Conservation (phyloP, 2,797 vertebrate species). For the Thaleichthys pacificus region DNA sequence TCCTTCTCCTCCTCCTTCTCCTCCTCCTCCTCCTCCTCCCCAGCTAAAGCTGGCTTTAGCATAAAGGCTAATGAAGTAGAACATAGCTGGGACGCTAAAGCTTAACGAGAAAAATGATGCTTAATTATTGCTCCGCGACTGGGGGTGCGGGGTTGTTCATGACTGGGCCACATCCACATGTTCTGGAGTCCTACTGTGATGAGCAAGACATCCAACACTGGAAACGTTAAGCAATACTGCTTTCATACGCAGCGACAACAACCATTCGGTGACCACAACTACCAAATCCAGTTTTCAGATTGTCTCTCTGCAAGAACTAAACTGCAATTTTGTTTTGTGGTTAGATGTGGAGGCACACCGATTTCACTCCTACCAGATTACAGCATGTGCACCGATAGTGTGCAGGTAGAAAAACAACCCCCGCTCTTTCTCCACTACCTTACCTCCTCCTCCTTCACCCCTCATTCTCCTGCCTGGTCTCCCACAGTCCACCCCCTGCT, state of each 20-base stretch:
- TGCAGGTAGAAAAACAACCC: not conserved
- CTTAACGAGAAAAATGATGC: conserved; percentile 71
- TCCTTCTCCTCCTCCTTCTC: conserved; percentile 18
- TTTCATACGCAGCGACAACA: not conserved
- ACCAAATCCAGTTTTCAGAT: no score
- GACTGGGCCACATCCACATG: not conserved
- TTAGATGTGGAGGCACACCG: no score
- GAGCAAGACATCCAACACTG: not conserved
- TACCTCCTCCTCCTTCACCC: conserved; percentile 4
- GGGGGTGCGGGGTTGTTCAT: conserved; percentile 30
- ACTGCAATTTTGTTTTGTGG: no score
- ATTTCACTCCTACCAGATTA: not conserved
- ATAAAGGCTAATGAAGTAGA: conserved; percentile 82
- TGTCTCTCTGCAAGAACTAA: no score
- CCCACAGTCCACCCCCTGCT: conserved; percentile 8
- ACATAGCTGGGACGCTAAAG: conserved; percentile 75
- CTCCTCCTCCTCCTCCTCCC: not conserved
- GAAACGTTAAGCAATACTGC: not conserved
- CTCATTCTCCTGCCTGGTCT: conserved; percentile 20
- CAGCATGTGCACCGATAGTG: not conserved
- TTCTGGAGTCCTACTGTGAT: not conserved
- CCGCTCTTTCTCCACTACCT: not conserved
- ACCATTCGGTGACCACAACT: not conserved
- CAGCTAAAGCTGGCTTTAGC: conserved; percentile 73
- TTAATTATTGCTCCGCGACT: no score